Evolutionary conservation across 2,797 vertebrate genomes (phyloP).

Genomic region (Brachyalestes nurse): DNA sequence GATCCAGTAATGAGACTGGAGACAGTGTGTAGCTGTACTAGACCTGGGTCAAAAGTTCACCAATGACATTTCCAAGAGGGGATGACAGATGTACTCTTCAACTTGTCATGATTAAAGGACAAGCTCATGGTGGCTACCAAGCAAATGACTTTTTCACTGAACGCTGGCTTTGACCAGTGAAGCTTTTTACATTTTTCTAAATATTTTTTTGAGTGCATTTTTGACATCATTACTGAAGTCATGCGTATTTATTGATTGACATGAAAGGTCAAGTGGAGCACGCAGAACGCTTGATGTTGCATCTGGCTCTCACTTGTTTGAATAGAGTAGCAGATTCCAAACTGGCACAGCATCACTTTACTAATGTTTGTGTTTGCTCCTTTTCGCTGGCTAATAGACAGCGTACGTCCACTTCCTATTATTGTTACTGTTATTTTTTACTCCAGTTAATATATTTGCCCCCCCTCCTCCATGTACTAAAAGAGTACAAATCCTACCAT

Average conservation of each 20-base stretch:
- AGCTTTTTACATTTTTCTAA: background rate
- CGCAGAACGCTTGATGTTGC: conserved; percentile 11
- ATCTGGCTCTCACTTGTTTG: conserved; percentile 10
- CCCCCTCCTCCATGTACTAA: background rate
- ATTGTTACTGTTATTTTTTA: background rate
- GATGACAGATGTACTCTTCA: background rate
- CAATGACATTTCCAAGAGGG: background rate
- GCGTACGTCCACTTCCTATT: background rate
- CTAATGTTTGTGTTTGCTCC: conserved; percentile 55
- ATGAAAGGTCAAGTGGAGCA: background rate
- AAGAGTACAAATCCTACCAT: too few species aligned
- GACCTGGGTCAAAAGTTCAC: conserved; percentile 11
- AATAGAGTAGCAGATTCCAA: conserved; percentile 64
- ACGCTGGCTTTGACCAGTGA: background rate
- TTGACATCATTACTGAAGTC: background rate
- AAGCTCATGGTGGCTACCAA: background rate
- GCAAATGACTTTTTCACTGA: background rate
- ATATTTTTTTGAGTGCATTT: conserved; percentile 20
- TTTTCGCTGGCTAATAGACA: conserved; percentile 24
- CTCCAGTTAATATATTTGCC: background rate
- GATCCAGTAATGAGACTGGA: background rate
- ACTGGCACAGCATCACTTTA: conserved; percentile 79
- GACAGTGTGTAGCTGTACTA: background rate
- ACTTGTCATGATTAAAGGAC: background rate
- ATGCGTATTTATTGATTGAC: conserved; percentile 18